Evolutionary conservation across 1,140 invertebrate species (phyloP), one percentile per base, ranked within the genome.

Genomic region (Drosophila quadrilineata): DNA sequence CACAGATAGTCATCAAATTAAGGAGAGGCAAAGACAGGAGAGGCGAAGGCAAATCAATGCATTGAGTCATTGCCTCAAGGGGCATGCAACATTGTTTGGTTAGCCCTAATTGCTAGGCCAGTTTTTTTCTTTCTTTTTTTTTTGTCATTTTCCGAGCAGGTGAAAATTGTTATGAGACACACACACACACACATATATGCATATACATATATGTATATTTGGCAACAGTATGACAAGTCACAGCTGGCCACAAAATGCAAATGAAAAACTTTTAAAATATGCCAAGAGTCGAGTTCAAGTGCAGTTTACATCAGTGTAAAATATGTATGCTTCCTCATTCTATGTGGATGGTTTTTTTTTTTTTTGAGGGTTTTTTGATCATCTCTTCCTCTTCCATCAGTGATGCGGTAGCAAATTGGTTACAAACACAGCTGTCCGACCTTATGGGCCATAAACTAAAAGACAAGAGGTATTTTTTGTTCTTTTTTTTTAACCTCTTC

Each of bases 371-470:
- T n/a, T n/a, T n/a, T n/a, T n/a, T n/a, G n/a, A n/a, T 35, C 62
- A 33, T 46, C 67, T 69, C 68, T 77, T 50, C 53, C 29, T 35
- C 41, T 50, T 26, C 12, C 59, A 74, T n/a, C n/a, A n/a, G n/a
- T n/a, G n/a, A 45, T 45, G 3, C 77, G 62, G 77, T 76, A 80
- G 76, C 76, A 80, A 80, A 80, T 80, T 80, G 76, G 76, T 80
- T 84, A 84, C 77, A 80, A 80, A 80, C 76, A 80, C 76, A 80
- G 76, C 76, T 80, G 76, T 80, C 77, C 77, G 72, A 77, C 76
- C 76, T 76, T 76, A 64, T 68, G 73, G 73, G 50, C 41, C 68
- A 84, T 80, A 80, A 80, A 80, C 53, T 76, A 84, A 62, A 84
- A 80, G 77, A 84, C 76, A 80, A 80, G 82, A 67, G 76, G 77